Evolutionary conservation across 1,140 invertebrate species (phyloP), one percentile per base, ranked within the genome.

Genomic region (Campoletis sonorensis): DNA sequence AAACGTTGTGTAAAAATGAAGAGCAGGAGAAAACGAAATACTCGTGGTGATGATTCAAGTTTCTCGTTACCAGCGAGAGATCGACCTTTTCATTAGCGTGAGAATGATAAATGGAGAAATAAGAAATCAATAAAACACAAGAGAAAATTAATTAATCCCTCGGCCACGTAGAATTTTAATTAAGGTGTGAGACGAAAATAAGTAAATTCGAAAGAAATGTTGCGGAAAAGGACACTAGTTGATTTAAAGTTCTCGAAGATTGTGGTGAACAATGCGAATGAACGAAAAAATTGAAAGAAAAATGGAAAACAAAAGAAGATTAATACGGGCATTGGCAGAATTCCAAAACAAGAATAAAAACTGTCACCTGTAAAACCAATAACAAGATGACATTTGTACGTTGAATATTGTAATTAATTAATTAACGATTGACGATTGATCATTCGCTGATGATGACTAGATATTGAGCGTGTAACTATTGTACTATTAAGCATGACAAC

Each of bases 401-500:
- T 64, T 64, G n/a, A 64, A 64, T 64, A 64, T 64, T 64, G 61
- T 72, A 49, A 37, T 72, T n/a, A 33, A 64, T n/a, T 15, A 67
- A 18, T 80, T 78, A 81, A 71, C 73, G 68, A 86, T n/a, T 54
- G 30, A 75, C 51, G 33, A 84, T 49, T 26, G 80, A 84, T 82
- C 73, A 86, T 81, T 81, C 82, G 21, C 21, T 23, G 23, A 64
- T 64, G 61, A 26, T 64, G 61, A 64, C 18, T 86, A 83, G 86
- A 82, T 88, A 85, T 77, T 85, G 81, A 81, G 84, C 84, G 81
- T 87, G 85, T 86, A 88, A 87, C 86, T 88, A 88, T 81, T 88
- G 84, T 87, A 87, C 75, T 87, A 86, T 87, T 87, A 87, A 64
- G 87, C 86, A 88, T 87, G 86, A 87, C 87, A 86, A 87, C 82